Evolutionary conservation across 2,797 vertebrate genomes (phyloP).

Genomic region (Catamblyrhynchus diadema): DNA sequence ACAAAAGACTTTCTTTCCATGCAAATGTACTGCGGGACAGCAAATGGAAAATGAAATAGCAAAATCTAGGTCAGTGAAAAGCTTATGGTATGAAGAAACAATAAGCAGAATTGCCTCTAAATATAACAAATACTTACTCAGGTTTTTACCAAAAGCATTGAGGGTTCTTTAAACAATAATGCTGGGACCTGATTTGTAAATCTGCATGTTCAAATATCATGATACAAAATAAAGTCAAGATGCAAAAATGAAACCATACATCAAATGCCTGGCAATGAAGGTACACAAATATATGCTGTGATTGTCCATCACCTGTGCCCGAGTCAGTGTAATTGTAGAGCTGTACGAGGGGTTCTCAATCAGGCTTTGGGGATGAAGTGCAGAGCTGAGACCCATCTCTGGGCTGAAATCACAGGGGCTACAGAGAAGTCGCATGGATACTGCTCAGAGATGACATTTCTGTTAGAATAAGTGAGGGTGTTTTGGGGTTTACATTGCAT

Average conservation of each 20-base stretch:
- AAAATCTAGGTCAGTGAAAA: slow-evolving; percentile 62
- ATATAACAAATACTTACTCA: slow-evolving; percentile 60
- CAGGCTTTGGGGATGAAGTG: background rate
- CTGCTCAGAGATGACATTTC: background rate
- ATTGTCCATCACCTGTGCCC: accelerated
- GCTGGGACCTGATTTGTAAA: background rate
- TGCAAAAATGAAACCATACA: background rate
- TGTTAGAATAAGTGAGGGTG: background rate
- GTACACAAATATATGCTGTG: accelerated
- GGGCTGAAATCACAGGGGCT: background rate
- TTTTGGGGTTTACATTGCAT: background rate
- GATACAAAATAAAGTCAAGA: background rate
- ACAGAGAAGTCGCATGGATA: accelerated
- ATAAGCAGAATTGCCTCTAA: slow-evolving; percentile 54
- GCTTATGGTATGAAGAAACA: slow-evolving; percentile 25
- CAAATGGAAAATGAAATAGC: slow-evolving; percentile 37
- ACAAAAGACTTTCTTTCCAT: slow-evolving; percentile 26
- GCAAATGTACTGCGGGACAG: background rate
- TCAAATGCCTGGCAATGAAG: background rate
- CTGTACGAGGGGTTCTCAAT: accelerated
- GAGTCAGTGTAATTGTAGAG: background rate
- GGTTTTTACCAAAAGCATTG: background rate
- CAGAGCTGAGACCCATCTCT: background rate
- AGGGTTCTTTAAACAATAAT: slow-evolving; percentile 12
- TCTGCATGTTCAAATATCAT: background rate